These are phyloP conservation scores for Protodeltote pygarga DNA, from an alignment of 2,888 invertebrate genomes.

Conservation along the genomic window DNA sequence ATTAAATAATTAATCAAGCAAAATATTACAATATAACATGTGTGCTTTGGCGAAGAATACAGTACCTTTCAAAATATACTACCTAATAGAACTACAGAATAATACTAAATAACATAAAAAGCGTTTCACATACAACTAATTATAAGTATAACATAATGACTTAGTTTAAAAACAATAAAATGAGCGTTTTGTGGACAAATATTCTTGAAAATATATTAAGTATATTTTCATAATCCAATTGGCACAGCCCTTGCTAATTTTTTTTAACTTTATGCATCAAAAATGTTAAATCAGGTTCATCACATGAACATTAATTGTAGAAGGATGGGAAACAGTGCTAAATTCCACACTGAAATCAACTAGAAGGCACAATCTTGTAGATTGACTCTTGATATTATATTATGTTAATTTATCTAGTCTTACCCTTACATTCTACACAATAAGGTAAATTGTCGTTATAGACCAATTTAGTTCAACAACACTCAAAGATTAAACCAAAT, in stretches of 20 bases:
- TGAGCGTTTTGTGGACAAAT: conserved; percentile 47
- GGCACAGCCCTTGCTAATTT: conserved; percentile 39
- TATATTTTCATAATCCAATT: conserved; percentile 26
- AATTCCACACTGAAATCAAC: conserved; percentile 16
- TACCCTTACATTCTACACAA: conserved; percentile 10
- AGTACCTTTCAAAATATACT: conserved; percentile 9
- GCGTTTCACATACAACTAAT: conserved; percentile 17
- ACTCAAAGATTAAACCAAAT: conserved; percentile 8
- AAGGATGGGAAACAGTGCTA: conserved; percentile 16
- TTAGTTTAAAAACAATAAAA: conserved; percentile 33
- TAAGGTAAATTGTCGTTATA: conserved; percentile 18
- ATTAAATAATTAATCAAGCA: background rate
- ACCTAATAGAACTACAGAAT: background rate
- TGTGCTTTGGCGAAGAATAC: conserved; percentile 11
- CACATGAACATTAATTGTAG: conserved; percentile 31
- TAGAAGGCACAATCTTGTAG: conserved; percentile 64
- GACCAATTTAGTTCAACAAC: conserved; percentile 14
- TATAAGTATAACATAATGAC: conserved; percentile 25
- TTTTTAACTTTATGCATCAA: conserved; percentile 12
- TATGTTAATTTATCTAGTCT: conserved; percentile 3
- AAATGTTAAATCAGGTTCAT: conserved; percentile 26
- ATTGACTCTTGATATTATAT: conserved; percentile 50
- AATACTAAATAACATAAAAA: conserved; percentile 21
- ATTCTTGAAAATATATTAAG: conserved; percentile 31
- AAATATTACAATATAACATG: background rate